Percentiles rank a stretch among this genome's conserved stretches.
phyloP scores from a whole-genome alignment of 53 echinoderm and acorn worm genomes.

The Echinarachnius parma region DNA sequence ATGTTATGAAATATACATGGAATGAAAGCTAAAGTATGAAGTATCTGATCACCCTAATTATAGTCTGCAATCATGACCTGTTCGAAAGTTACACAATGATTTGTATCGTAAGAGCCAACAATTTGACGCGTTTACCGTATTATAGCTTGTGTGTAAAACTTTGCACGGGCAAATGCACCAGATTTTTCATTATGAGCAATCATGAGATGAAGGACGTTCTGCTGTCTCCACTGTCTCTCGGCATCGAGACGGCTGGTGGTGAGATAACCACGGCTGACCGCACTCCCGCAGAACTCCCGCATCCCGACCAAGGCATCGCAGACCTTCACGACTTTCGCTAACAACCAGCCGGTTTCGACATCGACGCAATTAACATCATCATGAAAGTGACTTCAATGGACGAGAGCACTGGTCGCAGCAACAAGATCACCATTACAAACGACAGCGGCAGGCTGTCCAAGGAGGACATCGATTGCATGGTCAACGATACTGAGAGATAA shows the following conservation, averaged over 20 bases:
- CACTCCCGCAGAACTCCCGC: conserved; percentile 58
- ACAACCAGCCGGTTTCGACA: conserved; percentile 85
- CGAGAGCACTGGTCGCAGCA: conserved; percentile 58
- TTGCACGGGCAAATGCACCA: no score
- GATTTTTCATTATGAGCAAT: no score
- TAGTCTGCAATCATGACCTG: no score
- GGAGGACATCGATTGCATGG: conserved; percentile 88
- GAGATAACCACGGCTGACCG: conserved; percentile 75
- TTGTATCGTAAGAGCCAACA: no score
- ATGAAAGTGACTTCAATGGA: conserved; percentile 76
- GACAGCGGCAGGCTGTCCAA: conserved; percentile 74
- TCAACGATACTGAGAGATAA: conserved; percentile 68
- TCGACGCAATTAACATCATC: conserved; percentile 77
- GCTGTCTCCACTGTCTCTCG: conserved; percentile 83
- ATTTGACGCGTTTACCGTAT: no score
- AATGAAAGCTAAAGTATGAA: no score
- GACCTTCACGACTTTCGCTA: conserved; percentile 64
- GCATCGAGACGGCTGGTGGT: conserved; percentile 77
- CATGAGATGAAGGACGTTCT: conserved; percentile 74
- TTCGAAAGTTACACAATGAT: no score
- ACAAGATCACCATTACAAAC: conserved; percentile 71
- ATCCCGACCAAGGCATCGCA: conserved; percentile 59
- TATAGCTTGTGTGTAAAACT: no score
- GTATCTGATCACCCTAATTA: no score
- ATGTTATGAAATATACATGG: no score